Evolutionary conservation across 2,113 vertebrate genomes (phyloP).

Genomic region (Synodontis membranacea): DNA sequence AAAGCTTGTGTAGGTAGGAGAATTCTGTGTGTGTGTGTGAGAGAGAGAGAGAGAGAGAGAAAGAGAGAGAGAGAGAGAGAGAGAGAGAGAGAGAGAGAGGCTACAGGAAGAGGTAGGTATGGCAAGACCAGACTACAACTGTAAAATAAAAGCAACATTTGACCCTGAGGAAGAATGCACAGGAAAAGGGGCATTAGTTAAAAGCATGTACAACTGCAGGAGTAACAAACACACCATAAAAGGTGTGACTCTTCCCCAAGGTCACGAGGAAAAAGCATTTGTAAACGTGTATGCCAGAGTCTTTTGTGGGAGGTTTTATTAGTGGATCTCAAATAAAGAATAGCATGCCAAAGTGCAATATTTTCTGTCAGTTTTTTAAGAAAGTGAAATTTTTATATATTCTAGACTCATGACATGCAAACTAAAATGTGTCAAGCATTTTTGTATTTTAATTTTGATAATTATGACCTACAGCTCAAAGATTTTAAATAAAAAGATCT

Average conservation of each 20-base stretch:
- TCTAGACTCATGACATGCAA: too few species aligned
- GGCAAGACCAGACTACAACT: constrained; percentile 40
- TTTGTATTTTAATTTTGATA: too few species aligned
- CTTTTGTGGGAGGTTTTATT: constrained; percentile 7
- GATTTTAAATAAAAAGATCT: too few species aligned
- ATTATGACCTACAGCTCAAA: too few species aligned
- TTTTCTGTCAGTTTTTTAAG: too few species aligned
- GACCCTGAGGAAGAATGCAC: constrained; percentile 37
- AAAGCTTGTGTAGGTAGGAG: background rate
- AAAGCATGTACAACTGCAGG: constrained; percentile 9
- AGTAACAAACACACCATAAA: constrained; percentile 16
- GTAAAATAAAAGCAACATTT: constrained; percentile 38
- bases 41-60: background rate
- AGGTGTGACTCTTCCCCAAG: background rate
- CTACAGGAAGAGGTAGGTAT: background rate
- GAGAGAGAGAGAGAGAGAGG: background rate
- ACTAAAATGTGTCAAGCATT: too few species aligned
- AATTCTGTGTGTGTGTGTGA: background rate
- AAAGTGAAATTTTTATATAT: too few species aligned
- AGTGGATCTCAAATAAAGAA: too few species aligned
- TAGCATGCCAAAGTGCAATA: too few species aligned
- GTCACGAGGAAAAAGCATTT: constrained; percentile 18
- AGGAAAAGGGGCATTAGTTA: constrained; percentile 12
- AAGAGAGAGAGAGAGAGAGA: background rate
- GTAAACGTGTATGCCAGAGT: constrained; percentile 11